Percentiles rank a stretch among this genome's conserved stretches.
Conservation (phyloP, 2,113 vertebrate genomes). For the Emydocephalus ijimae region DNA sequence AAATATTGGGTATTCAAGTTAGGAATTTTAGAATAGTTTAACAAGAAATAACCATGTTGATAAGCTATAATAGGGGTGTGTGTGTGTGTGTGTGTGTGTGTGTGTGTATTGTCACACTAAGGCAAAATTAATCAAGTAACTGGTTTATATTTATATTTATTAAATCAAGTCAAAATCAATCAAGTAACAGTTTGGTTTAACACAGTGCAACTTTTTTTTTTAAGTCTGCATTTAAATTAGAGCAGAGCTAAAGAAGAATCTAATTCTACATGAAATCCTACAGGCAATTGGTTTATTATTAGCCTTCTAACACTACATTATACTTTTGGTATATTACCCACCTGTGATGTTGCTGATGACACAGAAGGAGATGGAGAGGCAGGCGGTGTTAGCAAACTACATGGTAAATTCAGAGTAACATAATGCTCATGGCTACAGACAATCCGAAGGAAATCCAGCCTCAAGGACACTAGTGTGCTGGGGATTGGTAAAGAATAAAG, state of each 20-base stretch:
- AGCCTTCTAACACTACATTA: neutral
- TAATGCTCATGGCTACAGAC: slow-evolving; percentile 97
- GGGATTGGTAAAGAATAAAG: slow-evolving; percentile 86
- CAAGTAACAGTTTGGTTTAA: neutral
- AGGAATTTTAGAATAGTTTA: neutral
- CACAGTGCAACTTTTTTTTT: neutral
- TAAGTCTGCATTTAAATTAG: neutral
- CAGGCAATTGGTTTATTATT: neutral
- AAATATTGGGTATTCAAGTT: neutral
- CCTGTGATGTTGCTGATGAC: slow-evolving; percentile 97
- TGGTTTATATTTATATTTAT: neutral
- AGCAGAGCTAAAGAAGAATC: neutral
- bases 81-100: no score
- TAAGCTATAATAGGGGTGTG: neutral
- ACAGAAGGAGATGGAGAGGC: slow-evolving; percentile 96
- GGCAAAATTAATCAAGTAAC: neutral
- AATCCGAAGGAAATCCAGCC: slow-evolving; percentile 91
- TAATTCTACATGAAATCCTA: neutral
- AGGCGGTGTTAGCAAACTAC: slow-evolving; percentile 91
- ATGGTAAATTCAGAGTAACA: slow-evolving; percentile 94
- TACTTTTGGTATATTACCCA: slow-evolving; percentile 42
- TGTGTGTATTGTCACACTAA: no score
- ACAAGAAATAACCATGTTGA: neutral
- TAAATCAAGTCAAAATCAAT: neutral
- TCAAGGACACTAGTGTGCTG: slow-evolving; percentile 85